phyloP scores from a whole-genome alignment of 2,797 vertebrate genomes.

The Erethizon dorsatum region DNA sequence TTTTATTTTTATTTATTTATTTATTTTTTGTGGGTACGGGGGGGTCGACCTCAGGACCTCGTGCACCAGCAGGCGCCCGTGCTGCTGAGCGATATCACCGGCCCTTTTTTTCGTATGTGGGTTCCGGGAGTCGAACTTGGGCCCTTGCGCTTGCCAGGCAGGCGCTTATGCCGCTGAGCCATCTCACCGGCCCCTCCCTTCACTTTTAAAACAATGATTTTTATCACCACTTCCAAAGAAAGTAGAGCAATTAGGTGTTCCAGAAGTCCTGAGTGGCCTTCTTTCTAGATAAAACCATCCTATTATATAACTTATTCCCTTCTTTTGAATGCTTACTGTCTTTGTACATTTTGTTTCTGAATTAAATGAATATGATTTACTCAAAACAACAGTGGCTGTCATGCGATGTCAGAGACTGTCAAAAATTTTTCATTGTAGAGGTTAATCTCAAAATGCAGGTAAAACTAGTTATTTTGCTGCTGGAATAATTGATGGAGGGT shows the following conservation, averaged over 20 bases:
- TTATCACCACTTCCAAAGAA: slow-evolving; percentile 32
- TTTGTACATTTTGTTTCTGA: slow-evolving; percentile 71
- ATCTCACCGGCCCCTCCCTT: neutral
- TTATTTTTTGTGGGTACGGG: too few species aligned
- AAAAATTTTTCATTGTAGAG: slow-evolving; percentile 40
- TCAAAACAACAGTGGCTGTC: slow-evolving; percentile 31
- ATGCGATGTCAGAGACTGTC: slow-evolving; percentile 47
- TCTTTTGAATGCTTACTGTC: slow-evolving; percentile 13
- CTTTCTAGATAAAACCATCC: neutral
- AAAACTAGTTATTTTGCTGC: slow-evolving; percentile 58
- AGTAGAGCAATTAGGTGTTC: slow-evolving; percentile 42
- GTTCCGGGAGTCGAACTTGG: too few species aligned
- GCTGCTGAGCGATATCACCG: too few species aligned
- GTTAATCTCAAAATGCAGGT: slow-evolving; percentile 60
- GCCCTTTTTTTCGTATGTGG: too few species aligned
- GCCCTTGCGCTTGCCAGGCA: too few species aligned
- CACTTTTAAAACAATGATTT: slow-evolving; percentile 5
- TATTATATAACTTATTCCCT: neutral
- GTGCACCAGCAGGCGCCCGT: too few species aligned
- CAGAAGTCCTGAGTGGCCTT: neutral
- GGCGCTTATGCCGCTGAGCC: too few species aligned
- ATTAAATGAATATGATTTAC: slow-evolving; percentile 42
- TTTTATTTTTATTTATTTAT: too few species aligned
- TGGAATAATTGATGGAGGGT: slow-evolving; percentile 28
- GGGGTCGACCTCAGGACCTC: too few species aligned